phyloP scores from a whole-genome alignment of 2,888 invertebrate species.

The Sarcophaga subvicina region DNA sequence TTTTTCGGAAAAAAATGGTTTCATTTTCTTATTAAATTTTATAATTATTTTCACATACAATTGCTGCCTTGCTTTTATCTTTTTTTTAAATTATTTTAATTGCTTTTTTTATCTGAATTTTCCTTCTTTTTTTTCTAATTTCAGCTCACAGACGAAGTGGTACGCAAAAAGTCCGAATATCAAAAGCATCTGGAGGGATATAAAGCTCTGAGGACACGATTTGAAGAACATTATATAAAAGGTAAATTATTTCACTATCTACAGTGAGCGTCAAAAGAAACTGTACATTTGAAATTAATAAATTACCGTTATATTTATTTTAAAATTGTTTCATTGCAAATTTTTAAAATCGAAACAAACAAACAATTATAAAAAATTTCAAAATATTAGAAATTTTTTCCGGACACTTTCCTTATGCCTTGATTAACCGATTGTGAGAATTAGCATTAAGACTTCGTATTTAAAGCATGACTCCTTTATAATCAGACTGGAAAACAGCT shows the following conservation, averaged over 20 bases:
- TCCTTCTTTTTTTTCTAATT: conserved; percentile 76
- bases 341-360: too few relatives aligned
- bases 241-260: conserved; percentile 84
- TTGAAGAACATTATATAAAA: conserved; percentile 96
- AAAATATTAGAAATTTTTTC: too few relatives aligned
- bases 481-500: too few relatives aligned
- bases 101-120: background rate
- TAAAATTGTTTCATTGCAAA: too few relatives aligned
- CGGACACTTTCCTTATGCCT: too few relatives aligned
- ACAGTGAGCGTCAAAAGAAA: too few relatives aligned
- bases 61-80: background rate
- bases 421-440: too few relatives aligned
- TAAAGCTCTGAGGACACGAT: conserved; percentile 93
- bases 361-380: too few relatives aligned
- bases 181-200: conserved; percentile 95
- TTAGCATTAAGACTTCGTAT: too few relatives aligned
- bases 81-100: background rate
- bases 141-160: conserved; percentile 94
- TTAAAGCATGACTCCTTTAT: too few relatives aligned
- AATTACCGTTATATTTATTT: too few relatives aligned
- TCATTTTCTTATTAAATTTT: background rate
- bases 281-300: too few relatives aligned
- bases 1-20: background rate
- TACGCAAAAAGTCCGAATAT: conserved; percentile 94
- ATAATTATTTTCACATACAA: background rate